Evolutionary conservation across 1,140 invertebrate species (phyloP).

Genomic region (Anthonomus grandis): DNA sequence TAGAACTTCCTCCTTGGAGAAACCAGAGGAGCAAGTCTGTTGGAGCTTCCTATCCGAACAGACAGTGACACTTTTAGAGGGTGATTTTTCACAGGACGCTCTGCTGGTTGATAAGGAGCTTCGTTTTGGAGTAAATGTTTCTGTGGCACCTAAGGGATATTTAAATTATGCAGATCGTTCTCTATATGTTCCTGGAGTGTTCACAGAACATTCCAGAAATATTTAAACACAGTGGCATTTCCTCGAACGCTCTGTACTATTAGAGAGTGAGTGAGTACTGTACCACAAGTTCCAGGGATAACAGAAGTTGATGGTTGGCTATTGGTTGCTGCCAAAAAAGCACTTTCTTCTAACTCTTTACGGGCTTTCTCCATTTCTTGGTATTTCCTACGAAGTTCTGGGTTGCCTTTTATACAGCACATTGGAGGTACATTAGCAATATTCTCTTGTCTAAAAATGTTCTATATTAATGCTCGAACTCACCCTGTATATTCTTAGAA

Average conservation of each 20-base stretch:
- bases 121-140: neutral
- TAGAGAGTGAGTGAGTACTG: neutral
- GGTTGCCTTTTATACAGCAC: no score
- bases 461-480: no score
- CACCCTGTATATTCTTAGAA: no score
- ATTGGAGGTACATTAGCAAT: no score
- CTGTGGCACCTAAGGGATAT: neutral
- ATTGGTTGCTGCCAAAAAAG: neutral
- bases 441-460: no score
- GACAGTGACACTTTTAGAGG: no score
- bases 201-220: no score
- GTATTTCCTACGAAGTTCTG: neutral
- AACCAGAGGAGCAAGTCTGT: no score
- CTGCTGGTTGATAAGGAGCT: neutral
- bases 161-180: no score
- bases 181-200: no score
- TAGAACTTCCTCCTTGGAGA: no score
- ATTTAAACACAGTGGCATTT: neutral
- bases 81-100: neutral
- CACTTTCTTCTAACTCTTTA: neutral
- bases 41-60: no score
- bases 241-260: neutral
- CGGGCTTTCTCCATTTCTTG: neutral
- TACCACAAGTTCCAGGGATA: neutral
- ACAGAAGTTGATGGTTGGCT: neutral